A percentile compares a stretch with the other conserved stretches of the same genome.
Conservation (phyloP, 2,888 invertebrate genomes). For the Euzetes globulus region DNA sequence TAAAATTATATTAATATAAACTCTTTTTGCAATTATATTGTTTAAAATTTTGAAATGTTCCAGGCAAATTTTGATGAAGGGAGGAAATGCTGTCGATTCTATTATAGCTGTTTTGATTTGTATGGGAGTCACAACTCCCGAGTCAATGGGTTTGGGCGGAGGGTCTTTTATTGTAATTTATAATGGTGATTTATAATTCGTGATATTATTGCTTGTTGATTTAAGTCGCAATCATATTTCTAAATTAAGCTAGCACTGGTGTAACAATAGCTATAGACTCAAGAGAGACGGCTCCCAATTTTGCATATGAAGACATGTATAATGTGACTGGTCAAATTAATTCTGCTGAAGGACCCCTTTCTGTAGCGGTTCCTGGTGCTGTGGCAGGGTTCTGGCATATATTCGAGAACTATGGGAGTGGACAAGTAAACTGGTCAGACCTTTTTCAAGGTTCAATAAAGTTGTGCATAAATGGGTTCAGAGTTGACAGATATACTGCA, state of each 20-base stretch:
- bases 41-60: too few relatives aligned
- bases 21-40: too few relatives aligned
- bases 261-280: slow-evolving; percentile 62
- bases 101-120: too few relatives aligned
- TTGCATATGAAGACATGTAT: slow-evolving; percentile 59
- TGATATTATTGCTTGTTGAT: too few relatives aligned
- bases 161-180: too few relatives aligned
- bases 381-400: slow-evolving; percentile 72
- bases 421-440: slow-evolving; percentile 59
- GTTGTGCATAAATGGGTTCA: slow-evolving; percentile 64
- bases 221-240: too few relatives aligned
- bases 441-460: slow-evolving; percentile 70
- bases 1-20: too few relatives aligned
- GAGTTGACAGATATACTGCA: slow-evolving; percentile 51
- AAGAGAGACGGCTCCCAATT: slow-evolving; percentile 66
- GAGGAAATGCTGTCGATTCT: too few relatives aligned
- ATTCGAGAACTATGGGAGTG: slow-evolving; percentile 58
- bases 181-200: too few relatives aligned
- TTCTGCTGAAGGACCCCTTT: slow-evolving; percentile 48
- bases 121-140: too few relatives aligned
- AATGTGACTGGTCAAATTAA: slow-evolving; percentile 47
- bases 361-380: slow-evolving; percentile 85
- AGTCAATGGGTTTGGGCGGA: too few relatives aligned
- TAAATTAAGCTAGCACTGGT: slow-evolving; percentile 48
- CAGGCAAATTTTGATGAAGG: too few relatives aligned